A percentile compares a stretch with the other conserved stretches of the same genome.
Evolutionary conservation across 2,797 vertebrate genomes (phyloP).

Genomic region (Gorsachius magnificus): DNA sequence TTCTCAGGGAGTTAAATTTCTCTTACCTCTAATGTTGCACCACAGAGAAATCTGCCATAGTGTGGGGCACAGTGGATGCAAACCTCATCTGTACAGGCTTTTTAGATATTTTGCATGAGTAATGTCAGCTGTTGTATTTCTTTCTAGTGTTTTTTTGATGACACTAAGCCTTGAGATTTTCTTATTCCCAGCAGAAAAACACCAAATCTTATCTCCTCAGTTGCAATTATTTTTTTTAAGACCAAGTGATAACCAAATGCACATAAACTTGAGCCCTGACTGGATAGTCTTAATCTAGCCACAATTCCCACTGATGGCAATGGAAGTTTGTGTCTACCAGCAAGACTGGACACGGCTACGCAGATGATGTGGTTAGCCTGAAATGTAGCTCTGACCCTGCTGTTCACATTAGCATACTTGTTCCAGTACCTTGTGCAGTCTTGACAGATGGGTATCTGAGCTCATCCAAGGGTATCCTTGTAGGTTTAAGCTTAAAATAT

Average conservation of each 20-base stretch:
- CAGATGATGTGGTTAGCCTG: background rate
- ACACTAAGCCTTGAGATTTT: background rate
- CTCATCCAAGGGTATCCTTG: background rate
- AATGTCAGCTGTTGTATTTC: background rate
- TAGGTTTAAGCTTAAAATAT: background rate
- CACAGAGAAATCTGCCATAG: background rate
- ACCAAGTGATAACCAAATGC: background rate
- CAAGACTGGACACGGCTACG: background rate
- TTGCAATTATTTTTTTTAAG: background rate
- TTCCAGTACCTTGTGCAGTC: background rate
- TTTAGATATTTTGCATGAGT: constrained; percentile 3
- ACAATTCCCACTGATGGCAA: background rate
- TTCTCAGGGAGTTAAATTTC: background rate
- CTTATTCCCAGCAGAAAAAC: background rate
- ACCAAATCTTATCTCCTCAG: background rate
- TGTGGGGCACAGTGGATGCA: background rate
- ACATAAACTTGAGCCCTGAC: background rate
- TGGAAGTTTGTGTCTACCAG: background rate
- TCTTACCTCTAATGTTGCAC: background rate
- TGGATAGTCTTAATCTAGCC: background rate
- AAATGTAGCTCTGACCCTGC: background rate
- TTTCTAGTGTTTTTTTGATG: constrained; percentile 50
- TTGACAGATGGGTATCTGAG: background rate
- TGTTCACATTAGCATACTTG: background rate
- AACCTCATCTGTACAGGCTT: constrained; percentile 22